Base-by-base conservation (phyloP, 1,140 invertebrate species). In the Drosophila nasuta region DNA sequence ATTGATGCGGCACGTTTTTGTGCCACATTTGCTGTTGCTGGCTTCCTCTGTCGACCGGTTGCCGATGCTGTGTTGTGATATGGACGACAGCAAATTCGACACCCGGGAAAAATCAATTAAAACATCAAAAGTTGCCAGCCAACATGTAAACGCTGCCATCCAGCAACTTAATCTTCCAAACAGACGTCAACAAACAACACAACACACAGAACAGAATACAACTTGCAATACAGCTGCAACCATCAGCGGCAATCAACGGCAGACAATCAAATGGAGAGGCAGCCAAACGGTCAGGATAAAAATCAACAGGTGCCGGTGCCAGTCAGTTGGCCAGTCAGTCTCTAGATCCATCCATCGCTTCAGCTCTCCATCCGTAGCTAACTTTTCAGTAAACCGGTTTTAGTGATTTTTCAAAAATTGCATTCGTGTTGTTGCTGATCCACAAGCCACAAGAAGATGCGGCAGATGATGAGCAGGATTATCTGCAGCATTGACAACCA, bases 31-130 rank as follows among this genome's bases (percentile, higher is more conserved):
- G 64, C 35, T 66, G 25, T 38, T 65, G 10, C 10, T 43, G 25
- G 45, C 62, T 66, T 51, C 70, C 70, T 51, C 1, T 5, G 7
- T 2, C 17, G 56, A 66, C 70, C 49, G 45, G 57, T 67, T 63
- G 65, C 0, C 5, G 11, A 8, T 30, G 17, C 33, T 11, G 43
- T 33, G 11, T 35, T 38, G 25, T 11, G 63, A 56, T 56, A 45
- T 8, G 46, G 6, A 58, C 46, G 41, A 71, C 69, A 82, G 35
- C 59, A 63, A 79, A 83, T 78, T 81, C 66, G 77, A 89, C 85
- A 89, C 75, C 81, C 85, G 57, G 81, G 78, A 85, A 88, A 81
- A 88, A 89, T 88, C 85, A 88, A 88, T 88, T 89, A 89, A 85
- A 88, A 89, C 86, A 89, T 88, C 85, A 88, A 88, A 89, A 81